Evolutionary conservation across 1,140 invertebrate genomes (phyloP).

Genomic region (Aphelinus certus): DNA sequence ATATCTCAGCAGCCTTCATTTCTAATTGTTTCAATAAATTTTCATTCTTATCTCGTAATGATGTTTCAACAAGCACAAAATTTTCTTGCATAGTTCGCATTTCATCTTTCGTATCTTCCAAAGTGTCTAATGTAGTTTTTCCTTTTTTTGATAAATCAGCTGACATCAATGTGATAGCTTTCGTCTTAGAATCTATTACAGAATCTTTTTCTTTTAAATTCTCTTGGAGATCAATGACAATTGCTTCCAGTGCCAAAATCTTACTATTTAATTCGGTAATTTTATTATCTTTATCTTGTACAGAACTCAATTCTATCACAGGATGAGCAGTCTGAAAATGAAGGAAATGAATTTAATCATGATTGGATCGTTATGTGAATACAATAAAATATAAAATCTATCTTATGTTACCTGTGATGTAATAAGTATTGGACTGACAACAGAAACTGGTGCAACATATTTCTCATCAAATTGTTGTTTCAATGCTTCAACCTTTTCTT

Average conservation of each 20-base stretch:
- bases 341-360: slow-evolving; percentile 33
- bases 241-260: slow-evolving; percentile 72
- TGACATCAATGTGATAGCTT: slow-evolving; percentile 81
- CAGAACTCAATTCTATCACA: slow-evolving; percentile 44
- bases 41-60: slow-evolving; percentile 75
- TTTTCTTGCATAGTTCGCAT: slow-evolving; percentile 83
- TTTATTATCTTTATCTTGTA: slow-evolving; percentile 65
- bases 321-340: slow-evolving; percentile 48
- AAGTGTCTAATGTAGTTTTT: slow-evolving; percentile 74
- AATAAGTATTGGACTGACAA: slow-evolving; percentile 50
- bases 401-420: slow-evolving; percentile 46
- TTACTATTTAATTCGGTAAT: slow-evolving; percentile 65
- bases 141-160: slow-evolving; percentile 78
- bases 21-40: slow-evolving; percentile 64
- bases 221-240: slow-evolving; percentile 78
- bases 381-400: slow-evolving; percentile 19
- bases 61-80: slow-evolving; percentile 76
- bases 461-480: slow-evolving; percentile 61
- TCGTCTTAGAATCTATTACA: slow-evolving; percentile 84
- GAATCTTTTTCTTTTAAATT: slow-evolving; percentile 86
- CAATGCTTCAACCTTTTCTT: slow-evolving; percentile 63
- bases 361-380: not conserved
- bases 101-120: slow-evolving; percentile 82
- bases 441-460: slow-evolving; percentile 47
- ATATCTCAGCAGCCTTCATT: slow-evolving; percentile 68